Evolutionary conservation across 2,888 invertebrate genomes (phyloP), one percentile per base, ranked within the genome.

Genomic region (Unio pictorum): DNA sequence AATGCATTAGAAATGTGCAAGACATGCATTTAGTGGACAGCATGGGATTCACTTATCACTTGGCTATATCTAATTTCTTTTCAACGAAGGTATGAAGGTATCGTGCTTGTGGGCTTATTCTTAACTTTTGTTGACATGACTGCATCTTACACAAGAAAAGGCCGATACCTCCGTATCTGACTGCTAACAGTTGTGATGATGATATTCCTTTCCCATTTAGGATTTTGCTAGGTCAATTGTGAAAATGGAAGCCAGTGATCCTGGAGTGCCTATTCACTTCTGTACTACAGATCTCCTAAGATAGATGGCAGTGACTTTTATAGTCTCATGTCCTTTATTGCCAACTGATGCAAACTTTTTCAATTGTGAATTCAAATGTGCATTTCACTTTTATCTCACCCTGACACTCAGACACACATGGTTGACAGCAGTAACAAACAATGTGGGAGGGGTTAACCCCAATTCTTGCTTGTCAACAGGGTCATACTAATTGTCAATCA

Each of bases 41-140:
- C 23, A n/a, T 72, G 20, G 73, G 73, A 18, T 73, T 78, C 57
- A 45, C 67, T 7, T 59, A 74, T 23, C 67, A 78, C 57, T 64
- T 65, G 20, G 64, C 66, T 6, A 78, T 74, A 61, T 78, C 75
- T 20, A 64, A 69, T 5, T 28, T 72, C 4, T 8, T n/a, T 4
- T 73, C 75, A 18, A 64, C 23, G 0, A 23, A 23, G 23, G 23
- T 23, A 66, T 28, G 66, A 71, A 61, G 23, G 63, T 18, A 57
- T 75, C 26, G 58, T 57, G 20, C 71, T 72, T 60, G 61, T 75
- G n/a, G 75, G 73, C 1, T 68, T 66, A 67, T 20, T 64, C 20
- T 15, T 78, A 1, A 56, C 73, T 61, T 75, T 75, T 56, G 20
- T 28, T 18, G 56, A 63, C n/a, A 78, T 74, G 73, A 72, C 62